phyloP scores from a whole-genome alignment of 2,797 vertebrate species.

The Otus scops region DNA sequence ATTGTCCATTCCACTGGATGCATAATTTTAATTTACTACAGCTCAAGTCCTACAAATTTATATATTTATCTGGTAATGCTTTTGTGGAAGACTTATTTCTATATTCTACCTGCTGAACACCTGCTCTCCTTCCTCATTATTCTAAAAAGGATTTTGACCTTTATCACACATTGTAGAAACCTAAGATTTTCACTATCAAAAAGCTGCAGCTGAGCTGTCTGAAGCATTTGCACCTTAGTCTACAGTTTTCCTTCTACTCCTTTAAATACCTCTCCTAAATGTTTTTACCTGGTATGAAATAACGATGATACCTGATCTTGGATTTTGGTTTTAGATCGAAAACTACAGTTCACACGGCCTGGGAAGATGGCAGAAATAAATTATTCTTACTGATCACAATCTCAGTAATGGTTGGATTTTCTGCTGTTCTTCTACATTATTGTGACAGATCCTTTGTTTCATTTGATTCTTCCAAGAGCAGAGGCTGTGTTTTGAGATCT shows the following conservation, averaged over 20 bases:
- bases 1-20: background rate
- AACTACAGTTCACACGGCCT: constrained; percentile 1
- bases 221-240: constrained; percentile 49
- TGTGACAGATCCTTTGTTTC: constrained; percentile 67
- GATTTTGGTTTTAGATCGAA: constrained; percentile 67
- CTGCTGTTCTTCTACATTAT: constrained; percentile 10
- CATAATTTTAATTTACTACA: background rate
- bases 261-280: background rate
- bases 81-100: background rate
- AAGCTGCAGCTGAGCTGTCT: constrained; percentile 63
- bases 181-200: constrained; percentile 51
- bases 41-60: background rate
- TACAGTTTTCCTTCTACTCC: background rate
- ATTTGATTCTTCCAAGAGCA: constrained; percentile 66
- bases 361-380: background rate
- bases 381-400: background rate
- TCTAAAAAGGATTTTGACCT: background rate
- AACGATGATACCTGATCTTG: constrained; percentile 55
- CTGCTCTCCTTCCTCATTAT: background rate
- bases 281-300: constrained; percentile 35
- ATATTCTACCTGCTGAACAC: background rate
- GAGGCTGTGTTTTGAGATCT: constrained; percentile 70
- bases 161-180: constrained; percentile 38
- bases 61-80: background rate
- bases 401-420: background rate